Percentiles rank a stretch among this genome's conserved stretches.
Evolutionary conservation across 2,797 vertebrate genomes (phyloP).

Genomic region (Oceanodroma leucorhoa): DNA sequence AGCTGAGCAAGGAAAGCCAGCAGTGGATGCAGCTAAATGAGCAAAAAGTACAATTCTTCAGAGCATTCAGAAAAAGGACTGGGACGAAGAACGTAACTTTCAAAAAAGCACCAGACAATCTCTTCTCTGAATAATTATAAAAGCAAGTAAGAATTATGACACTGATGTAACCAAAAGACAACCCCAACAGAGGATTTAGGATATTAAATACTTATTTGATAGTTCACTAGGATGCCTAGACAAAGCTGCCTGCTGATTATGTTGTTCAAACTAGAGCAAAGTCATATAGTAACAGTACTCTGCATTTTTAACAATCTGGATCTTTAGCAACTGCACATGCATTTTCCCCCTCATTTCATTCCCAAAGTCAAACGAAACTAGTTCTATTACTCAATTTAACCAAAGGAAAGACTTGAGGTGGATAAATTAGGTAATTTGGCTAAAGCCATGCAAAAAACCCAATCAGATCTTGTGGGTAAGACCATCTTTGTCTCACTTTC

Average conservation of each 20-base stretch:
- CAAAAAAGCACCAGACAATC: background rate
- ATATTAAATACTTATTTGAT: background rate
- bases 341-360: background rate
- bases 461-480: background rate
- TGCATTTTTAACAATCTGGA: background rate
- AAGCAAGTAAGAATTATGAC: background rate
- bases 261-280: background rate
- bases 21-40: background rate
- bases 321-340: background rate
- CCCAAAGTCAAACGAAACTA: fast-evolving
- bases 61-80: background rate
- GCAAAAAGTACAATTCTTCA: background rate
- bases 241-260: background rate
- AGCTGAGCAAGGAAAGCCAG: background rate
- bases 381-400: background rate
- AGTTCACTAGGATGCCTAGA: background rate
- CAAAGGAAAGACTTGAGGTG: background rate
- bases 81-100: background rate
- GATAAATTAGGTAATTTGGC: background rate
- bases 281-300: background rate
- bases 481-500: background rate
- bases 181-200: background rate
- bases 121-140: background rate
- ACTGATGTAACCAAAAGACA: background rate
- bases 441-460: background rate